Percentiles rank a stretch among this genome's conserved stretches.
These are phyloP conservation scores for Leptatherina wallacei DNA, from an alignment of 2,797 vertebrate species.

Conservation along the genomic window DNA sequence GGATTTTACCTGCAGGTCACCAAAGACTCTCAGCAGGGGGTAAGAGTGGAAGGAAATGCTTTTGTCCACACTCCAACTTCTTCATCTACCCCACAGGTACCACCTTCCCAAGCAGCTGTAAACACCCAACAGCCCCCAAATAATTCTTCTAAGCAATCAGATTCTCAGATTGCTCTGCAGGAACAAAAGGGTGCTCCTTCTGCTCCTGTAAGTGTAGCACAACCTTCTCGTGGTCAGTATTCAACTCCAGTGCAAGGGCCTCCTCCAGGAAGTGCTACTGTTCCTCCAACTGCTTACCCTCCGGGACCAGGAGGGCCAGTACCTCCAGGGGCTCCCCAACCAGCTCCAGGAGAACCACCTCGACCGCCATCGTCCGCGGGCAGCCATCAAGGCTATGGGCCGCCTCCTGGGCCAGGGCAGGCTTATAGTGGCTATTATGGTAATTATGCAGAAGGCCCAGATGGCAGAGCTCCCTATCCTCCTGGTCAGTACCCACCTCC, in stretches of 20 bases:
- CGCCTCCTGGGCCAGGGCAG: conserved; percentile 68
- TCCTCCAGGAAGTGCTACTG: conserved; percentile 48
- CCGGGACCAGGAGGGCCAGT: conserved; percentile 44
- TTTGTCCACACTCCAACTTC: conserved; percentile 48
- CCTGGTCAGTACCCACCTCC: conserved; percentile 80
- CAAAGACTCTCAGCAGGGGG: conserved; percentile 85
- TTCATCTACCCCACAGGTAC: conserved; percentile 49
- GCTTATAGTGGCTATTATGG: conserved; percentile 80
- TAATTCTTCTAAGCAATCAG: conserved; percentile 54
- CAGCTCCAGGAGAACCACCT: conserved; percentile 74
- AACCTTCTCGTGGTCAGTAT: conserved; percentile 50
- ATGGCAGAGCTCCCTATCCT: conserved; percentile 81
- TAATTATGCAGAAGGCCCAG: conserved; percentile 85
- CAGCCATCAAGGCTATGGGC: conserved; percentile 84
- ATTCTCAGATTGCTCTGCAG: conserved; percentile 46
- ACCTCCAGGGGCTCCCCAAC: conserved; percentile 53
- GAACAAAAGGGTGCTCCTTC: conserved; percentile 50
- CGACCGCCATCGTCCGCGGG: conserved; percentile 83
- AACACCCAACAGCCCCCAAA: conserved; percentile 38
- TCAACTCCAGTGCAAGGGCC: conserved; percentile 55
- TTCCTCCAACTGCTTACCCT: conserved; percentile 53
- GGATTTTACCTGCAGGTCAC: conserved; percentile 96
- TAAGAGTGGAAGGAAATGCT: conserved; percentile 63
- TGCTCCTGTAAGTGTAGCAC: conserved; percentile 47
- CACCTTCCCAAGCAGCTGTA: conserved; percentile 56